Evolutionary conservation across 2,888 invertebrate genomes (phyloP), one percentile per base, ranked within the genome.

Genomic region (Drosophila antonietae): DNA sequence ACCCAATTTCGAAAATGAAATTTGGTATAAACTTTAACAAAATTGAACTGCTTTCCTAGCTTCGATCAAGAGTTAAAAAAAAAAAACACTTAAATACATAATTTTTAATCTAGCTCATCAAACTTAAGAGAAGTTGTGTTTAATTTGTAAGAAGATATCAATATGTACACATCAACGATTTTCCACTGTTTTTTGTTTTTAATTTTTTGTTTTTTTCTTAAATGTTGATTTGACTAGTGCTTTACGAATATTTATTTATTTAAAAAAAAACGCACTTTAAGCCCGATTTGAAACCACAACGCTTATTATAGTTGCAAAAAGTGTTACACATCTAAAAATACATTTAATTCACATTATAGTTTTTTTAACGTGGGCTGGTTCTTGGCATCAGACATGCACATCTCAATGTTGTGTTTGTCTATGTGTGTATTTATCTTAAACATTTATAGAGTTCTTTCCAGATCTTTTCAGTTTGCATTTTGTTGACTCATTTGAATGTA

Each of bases 271-370:
- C 69, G 41, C 49, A 69, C 63, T 76, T 68, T 52, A 59, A 69
- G 77, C 77, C 80, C 65, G 76, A 87, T 73, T 84, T 89, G 88
- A 89, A 86, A 86, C 89, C 85, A 89, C 89, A 84, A 87, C 79
- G 72, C 73, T 84, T 80, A 81, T 31, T 62, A 75, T 75, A 71
- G 68, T 73, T 80, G 58, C 61, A 80, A 83, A 83, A 83, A 77
- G 62, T 70, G 44, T 78, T 88, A 72, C 57, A 74, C 58, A 66
- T 85, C 83, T 88, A 88, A 87, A 82, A 83, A 88, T 85, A 85
- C 76, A 88, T 85, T 69, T 65, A 83, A 68, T 80, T 88, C 75
- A 88, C 76, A 85, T 63, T 73, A 58, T 59, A 63, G 68, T 76
- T 79, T 57, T n/a, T n/a, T 73, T 60, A 70, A 80, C 75, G 78